Percentiles rank a stretch among this genome's conserved stretches.
phyloP scores from a whole-genome alignment of 2,113 vertebrate genomes.

The Brachirus orientalis region DNA sequence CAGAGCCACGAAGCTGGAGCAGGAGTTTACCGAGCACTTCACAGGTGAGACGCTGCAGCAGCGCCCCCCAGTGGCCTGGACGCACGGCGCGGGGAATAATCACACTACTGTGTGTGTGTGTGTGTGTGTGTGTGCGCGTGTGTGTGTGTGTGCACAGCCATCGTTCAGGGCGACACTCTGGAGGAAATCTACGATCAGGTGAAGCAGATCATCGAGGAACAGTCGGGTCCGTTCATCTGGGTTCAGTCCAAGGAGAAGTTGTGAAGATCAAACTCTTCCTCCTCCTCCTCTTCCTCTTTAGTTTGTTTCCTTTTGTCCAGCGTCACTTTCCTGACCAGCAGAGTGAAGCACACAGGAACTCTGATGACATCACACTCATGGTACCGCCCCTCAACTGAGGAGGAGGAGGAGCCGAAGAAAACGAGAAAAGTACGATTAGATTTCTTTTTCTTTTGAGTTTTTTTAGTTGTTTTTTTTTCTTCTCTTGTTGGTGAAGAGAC shows the following conservation, averaged over 20 bases:
- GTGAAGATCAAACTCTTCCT: slow-evolving; percentile 81
- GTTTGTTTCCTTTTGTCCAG: slow-evolving; percentile 24
- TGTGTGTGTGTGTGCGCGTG: not conserved
- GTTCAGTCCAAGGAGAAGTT: slow-evolving; percentile 97
- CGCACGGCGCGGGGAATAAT: not conserved
- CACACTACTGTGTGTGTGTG: not conserved
- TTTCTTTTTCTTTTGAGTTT: no score
- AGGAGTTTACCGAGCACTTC: slow-evolving; percentile 98
- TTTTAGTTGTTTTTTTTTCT: no score
- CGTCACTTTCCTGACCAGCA: slow-evolving; percentile 73
- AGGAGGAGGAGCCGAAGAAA: slow-evolving; percentile 54
- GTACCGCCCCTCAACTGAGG: no score
- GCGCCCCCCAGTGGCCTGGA: not conserved
- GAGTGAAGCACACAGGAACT: slow-evolving; percentile 75
- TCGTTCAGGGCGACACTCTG: slow-evolving; percentile 96
- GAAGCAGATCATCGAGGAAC: slow-evolving; percentile 98
- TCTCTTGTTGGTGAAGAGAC: no score
- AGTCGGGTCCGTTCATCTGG: slow-evolving; percentile 96
- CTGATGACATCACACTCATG: slow-evolving; percentile 68
- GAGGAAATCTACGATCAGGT: slow-evolving; percentile 98
- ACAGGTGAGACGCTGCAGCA: slow-evolving; percentile 84
- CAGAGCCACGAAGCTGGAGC: slow-evolving; percentile 95
- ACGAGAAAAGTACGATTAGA: no score
- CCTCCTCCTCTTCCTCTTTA: slow-evolving; percentile 16
- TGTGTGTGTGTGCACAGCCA: slow-evolving; percentile 76